Percentiles rank a stretch among this genome's conserved stretches.
Conservation (phyloP, 2,888 invertebrate species). For the Neuroscelio doddi region DNA sequence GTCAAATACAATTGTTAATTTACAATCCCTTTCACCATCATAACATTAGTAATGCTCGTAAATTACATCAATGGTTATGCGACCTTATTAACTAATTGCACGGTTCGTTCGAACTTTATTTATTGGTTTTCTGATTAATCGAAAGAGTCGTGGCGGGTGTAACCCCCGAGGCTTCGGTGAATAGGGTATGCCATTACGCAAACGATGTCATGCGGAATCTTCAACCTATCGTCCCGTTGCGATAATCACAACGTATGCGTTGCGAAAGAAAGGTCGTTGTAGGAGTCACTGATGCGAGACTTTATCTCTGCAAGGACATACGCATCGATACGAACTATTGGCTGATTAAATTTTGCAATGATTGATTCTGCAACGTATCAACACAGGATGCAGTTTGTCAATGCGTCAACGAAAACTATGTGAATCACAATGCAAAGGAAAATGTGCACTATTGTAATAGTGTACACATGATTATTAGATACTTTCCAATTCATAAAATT, state of each 20-base stretch:
- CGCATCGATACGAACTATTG: slow-evolving; percentile 23
- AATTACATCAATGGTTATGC: slow-evolving; percentile 39
- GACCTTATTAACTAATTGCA: slow-evolving; percentile 43
- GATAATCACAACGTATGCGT: slow-evolving; percentile 16
- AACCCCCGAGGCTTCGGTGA: slow-evolving; percentile 21
- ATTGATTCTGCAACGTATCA: slow-evolving; percentile 44
- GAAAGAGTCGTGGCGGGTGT: slow-evolving; percentile 24
- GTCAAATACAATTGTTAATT: slow-evolving; percentile 21
- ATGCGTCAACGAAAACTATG: background rate
- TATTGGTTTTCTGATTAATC: slow-evolving; percentile 41
- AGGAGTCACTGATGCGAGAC: slow-evolving; percentile 26
- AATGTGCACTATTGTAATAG: too few relatives aligned
- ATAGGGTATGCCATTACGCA: slow-evolving; percentile 40
- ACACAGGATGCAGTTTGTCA: slow-evolving; percentile 36
- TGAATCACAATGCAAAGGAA: too few relatives aligned
- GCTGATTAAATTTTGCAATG: slow-evolving; percentile 53
- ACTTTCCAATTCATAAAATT: too few relatives aligned
- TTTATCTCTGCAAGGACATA: slow-evolving; percentile 35
- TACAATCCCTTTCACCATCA: slow-evolving; percentile 31
- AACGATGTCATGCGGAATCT: slow-evolving; percentile 48
- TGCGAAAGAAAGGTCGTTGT: slow-evolving; percentile 27
- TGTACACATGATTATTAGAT: too few relatives aligned
- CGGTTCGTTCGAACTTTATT: slow-evolving; percentile 33
- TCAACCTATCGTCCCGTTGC: slow-evolving; percentile 26
- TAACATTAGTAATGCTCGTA: slow-evolving; percentile 18